Evolutionary conservation across 2,888 invertebrate genomes (phyloP).

Genomic region (Timandra comae): DNA sequence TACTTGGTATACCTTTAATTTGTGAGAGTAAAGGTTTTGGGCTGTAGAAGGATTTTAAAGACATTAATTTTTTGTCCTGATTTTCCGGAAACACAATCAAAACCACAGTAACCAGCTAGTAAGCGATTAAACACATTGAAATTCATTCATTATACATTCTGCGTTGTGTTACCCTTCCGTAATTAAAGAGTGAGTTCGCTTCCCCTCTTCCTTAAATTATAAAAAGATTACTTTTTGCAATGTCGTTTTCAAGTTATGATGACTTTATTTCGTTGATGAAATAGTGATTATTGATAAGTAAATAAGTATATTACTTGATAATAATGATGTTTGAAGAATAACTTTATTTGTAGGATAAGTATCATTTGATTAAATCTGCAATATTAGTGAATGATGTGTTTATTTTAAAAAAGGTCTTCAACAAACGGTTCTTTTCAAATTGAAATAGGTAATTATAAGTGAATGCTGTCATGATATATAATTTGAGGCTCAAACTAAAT

Average conservation of each 20-base stretch:
- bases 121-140: too few species aligned
- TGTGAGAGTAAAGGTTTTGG: too few species aligned
- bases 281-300: slow-evolving; percentile 3
- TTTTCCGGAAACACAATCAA: too few species aligned
- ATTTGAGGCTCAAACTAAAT: too few species aligned
- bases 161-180: slow-evolving; percentile 12
- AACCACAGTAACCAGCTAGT: too few species aligned
- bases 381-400: background rate
- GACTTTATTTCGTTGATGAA: slow-evolving; percentile 2
- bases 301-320: background rate
- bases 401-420: background rate
- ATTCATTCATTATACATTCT: background rate
- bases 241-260: slow-evolving; percentile 24
- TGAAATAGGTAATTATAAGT: too few species aligned
- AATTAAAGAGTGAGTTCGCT: too few species aligned
- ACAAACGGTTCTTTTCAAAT: too few species aligned
- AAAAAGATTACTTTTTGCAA: slow-evolving; percentile 43
- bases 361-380: slow-evolving; percentile 2
- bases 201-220: slow-evolving; percentile 38
- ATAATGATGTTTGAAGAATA: background rate
- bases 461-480: too few species aligned
- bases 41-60: too few species aligned
- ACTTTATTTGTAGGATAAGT: slow-evolving; percentile 6
- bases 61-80: too few species aligned
- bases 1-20: too few species aligned